phyloP scores from a whole-genome alignment of 1,140 invertebrate species.

The Latrodectus geometricus region DNA sequence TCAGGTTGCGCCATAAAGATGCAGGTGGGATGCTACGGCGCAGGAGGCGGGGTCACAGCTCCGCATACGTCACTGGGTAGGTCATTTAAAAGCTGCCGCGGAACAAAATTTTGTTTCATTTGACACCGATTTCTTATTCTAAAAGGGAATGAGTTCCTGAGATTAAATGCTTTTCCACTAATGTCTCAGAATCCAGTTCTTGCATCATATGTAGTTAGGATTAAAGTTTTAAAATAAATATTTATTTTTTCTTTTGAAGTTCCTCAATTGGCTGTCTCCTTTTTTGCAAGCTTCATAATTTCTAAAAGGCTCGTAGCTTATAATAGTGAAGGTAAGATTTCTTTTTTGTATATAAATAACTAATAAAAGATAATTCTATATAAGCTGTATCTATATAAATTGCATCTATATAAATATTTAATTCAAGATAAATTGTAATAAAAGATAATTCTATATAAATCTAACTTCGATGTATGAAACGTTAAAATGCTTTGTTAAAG shows the following conservation, averaged over 20 bases:
- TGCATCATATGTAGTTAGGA: not conserved
- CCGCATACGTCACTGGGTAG: constrained; percentile 34
- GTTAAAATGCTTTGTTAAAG: too few relatives aligned
- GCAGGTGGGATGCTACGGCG: too few relatives aligned
- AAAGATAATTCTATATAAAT: too few relatives aligned
- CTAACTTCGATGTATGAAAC: too few relatives aligned
- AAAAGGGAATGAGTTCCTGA: not conserved
- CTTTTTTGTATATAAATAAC: too few relatives aligned
- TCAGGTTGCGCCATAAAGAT: too few relatives aligned
- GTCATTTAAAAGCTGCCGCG: constrained; percentile 48
- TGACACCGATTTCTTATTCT: not conserved
- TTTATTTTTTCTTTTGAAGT: not conserved
- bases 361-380: too few relatives aligned
- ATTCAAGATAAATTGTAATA: too few relatives aligned
- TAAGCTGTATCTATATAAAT: too few relatives aligned
- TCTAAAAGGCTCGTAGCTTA: too few relatives aligned
- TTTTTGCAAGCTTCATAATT: not conserved
- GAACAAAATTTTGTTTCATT: constrained; percentile 39
- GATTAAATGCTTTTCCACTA: not conserved
- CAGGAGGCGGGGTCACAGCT: not conserved
- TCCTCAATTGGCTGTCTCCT: not conserved
- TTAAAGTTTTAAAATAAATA: not conserved
- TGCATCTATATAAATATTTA: too few relatives aligned
- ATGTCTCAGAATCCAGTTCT: not conserved
- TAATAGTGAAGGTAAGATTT: too few relatives aligned